Conservation (phyloP, 1,140 invertebrate species). For the Ridgeia piscesae region DNA sequence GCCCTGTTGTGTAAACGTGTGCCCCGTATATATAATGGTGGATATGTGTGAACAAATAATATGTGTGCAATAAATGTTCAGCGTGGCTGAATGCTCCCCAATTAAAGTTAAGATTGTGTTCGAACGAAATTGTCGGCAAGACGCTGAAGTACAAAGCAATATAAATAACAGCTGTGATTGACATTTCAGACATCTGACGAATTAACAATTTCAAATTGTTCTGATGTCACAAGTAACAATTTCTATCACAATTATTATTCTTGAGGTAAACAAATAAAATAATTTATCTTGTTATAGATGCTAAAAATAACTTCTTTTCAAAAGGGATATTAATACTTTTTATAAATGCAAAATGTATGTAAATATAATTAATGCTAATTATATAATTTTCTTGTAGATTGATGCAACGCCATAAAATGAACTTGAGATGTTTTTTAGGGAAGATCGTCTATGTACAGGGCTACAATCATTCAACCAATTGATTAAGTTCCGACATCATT, state of each 20-base stretch:
- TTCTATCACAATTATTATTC: background rate
- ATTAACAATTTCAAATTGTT: background rate
- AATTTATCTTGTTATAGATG: background rate
- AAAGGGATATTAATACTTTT: too few relatives aligned
- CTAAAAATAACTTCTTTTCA: background rate
- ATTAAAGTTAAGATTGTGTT: too few relatives aligned
- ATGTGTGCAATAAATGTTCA: too few relatives aligned
- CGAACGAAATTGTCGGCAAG: too few relatives aligned
- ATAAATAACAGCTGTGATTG: background rate
- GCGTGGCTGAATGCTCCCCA: too few relatives aligned
- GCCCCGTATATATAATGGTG: too few relatives aligned
- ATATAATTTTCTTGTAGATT: background rate
- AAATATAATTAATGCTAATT: too few relatives aligned
- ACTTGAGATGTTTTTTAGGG: background rate
- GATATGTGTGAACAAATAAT: too few relatives aligned
- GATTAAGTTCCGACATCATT: background rate
- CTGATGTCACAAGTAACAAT: background rate
- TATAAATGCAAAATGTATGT: too few relatives aligned
- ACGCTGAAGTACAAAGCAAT: too few relatives aligned
- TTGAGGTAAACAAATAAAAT: background rate
- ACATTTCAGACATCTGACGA: background rate
- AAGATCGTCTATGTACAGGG: too few relatives aligned
- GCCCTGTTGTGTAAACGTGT: too few relatives aligned
- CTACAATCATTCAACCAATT: background rate
- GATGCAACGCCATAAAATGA: background rate